Conservation (phyloP, 2,797 vertebrate genomes). For the Eulemur coronatus region DNA sequence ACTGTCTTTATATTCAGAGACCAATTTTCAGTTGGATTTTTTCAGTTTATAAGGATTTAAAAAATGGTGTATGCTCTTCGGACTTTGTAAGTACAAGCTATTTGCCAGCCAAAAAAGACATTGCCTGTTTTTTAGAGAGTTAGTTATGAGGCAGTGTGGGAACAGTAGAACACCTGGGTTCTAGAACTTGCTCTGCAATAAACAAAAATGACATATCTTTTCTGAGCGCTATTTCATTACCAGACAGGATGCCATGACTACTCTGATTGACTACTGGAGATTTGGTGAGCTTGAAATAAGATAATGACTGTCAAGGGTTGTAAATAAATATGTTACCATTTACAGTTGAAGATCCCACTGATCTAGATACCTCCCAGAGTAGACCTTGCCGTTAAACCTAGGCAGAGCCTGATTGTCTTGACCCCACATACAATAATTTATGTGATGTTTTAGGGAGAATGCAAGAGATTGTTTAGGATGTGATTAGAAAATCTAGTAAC, state of each 20-base stretch:
- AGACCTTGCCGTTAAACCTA: background rate
- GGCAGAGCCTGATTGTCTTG: background rate
- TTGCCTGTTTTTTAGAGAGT: background rate
- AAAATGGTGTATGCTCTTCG: background rate
- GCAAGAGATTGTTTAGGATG: background rate
- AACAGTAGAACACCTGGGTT: background rate
- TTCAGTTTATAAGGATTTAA: background rate
- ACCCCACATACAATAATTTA: background rate
- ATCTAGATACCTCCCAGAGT: background rate
- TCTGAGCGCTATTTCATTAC: background rate
- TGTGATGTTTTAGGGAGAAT: background rate
- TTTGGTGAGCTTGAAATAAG: background rate
- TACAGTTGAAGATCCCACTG: background rate
- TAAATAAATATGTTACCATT: background rate
- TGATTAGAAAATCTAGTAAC: background rate
- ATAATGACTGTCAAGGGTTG: background rate
- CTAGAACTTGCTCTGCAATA: background rate
- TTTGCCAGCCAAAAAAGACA: background rate
- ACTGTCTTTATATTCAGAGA: background rate
- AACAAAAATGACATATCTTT: background rate
- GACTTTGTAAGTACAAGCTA: background rate
- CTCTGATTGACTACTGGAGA: background rate
- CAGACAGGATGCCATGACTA: background rate
- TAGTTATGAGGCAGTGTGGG: background rate
- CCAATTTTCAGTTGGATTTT: background rate